Base-by-base conservation (phyloP, 1,140 invertebrate species). In the Fopius arisanus region DNA sequence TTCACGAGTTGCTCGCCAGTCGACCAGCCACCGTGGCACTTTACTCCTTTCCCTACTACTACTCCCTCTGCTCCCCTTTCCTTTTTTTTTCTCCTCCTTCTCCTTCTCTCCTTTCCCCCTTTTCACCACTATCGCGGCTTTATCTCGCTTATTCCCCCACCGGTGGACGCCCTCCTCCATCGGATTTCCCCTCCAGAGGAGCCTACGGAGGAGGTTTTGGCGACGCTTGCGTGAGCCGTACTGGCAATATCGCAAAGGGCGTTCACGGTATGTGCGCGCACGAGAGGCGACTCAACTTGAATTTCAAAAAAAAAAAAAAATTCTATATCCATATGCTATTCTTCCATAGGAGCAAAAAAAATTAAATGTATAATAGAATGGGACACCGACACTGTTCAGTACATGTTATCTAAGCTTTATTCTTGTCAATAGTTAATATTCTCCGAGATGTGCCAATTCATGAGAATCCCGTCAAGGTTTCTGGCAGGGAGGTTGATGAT, bases 1-100 rank as follows among this genome's bases (percentile, higher is more conserved):
- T 81, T 82, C 77, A 78, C 73, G 82, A 84, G 81, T 85, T 81
- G 84, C 85, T 83, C 78, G 82, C 84, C 81, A 85, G 83, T 72
- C 59, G 19, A 31, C 78, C 78, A 81, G 82, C 82, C 83, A 85
- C 80, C 84, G 82, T 84, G 82, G 82, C 82, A 85, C 83, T 85
- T 82, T 78, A 77, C 78, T 77, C 77, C 78, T 80, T 79, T 62
- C 75, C 79, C 78, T 79, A 78, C 78, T 78, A 74, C 75, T 70
- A 75, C 79, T 70, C 67, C 63, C 40, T 59, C 70, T 75, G 65
- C 65, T 16, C 67, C 62, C 72, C 67, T 26, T 29, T 33, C 41
- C 65, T 67, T 65, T 28, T 72, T 70, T 73, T 70, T 48, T 37
- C n/a, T n/a, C n/a, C n/a, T n/a, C n/a, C n/a, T n/a, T n/a, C 73